Conservation (phyloP, 2,797 vertebrate species). For the Channa striata region DNA sequence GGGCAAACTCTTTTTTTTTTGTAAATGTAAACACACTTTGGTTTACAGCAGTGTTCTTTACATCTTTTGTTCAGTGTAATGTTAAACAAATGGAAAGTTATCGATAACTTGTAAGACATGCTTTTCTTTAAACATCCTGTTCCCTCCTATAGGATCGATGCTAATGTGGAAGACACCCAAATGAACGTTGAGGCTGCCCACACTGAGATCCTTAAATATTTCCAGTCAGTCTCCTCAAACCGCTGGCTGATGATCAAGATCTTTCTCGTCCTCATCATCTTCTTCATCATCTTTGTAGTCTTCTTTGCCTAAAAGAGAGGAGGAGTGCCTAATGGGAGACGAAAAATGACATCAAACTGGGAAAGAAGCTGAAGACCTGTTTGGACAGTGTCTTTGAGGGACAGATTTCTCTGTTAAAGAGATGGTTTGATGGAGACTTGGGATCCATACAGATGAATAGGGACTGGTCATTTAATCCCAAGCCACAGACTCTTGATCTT, state of each 20-base stretch:
- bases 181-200: conserved; percentile 94
- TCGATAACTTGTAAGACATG: background rate
- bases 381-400: conserved; percentile 58
- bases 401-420: conserved; percentile 37
- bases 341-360: conserved; percentile 6
- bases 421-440: conserved; percentile 45
- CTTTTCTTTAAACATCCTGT: background rate
- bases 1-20: too few relatives aligned
- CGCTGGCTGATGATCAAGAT: conserved; percentile 99
- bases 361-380: conserved; percentile 13
- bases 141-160: conserved; percentile 87
- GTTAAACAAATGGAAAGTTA: background rate
- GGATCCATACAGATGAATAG: conserved; percentile 36
- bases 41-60: too few relatives aligned
- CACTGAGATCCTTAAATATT: conserved; percentile 95
- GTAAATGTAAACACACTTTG: too few relatives aligned
- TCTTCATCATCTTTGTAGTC: conserved; percentile 98
- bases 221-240: conserved; percentile 97
- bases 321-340: background rate
- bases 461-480: conserved; percentile 46
- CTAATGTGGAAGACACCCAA: conserved; percentile 93
- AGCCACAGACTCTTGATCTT: conserved; percentile 53
- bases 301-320: conserved; percentile 90
- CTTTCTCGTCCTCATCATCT: conserved; percentile 94
- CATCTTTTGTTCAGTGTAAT: too few relatives aligned